Percentiles rank a stretch among this genome's conserved stretches.
Conservation (phyloP, 2,888 invertebrate genomes). For the Drosophila mettleri region DNA sequence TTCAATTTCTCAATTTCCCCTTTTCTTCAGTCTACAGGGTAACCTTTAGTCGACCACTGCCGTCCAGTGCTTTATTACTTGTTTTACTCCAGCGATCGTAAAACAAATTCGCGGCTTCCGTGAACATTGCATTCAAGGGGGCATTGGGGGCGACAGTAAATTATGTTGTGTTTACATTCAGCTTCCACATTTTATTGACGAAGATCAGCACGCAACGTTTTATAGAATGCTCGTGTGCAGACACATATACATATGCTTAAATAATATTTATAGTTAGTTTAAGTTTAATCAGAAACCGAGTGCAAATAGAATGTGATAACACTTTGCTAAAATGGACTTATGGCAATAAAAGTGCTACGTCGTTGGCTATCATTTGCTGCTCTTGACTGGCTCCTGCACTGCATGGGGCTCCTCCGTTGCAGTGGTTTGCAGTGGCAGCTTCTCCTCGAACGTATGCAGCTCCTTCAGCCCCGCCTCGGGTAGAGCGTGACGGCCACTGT, state of each 20-base stretch:
- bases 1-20: too few relatives aligned
- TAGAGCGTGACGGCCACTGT: constrained; percentile 73
- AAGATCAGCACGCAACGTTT: constrained; percentile 4
- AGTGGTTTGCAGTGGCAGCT: constrained; percentile 42
- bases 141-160: constrained; percentile 14
- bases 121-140: not conserved
- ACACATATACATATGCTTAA: not conserved
- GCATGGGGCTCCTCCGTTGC: constrained; percentile 4
- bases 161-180: constrained; percentile 22
- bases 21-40: not conserved
- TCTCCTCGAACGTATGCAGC: constrained; percentile 66
- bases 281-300: constrained; percentile 25
- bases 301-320: constrained; percentile 40
- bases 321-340: constrained; percentile 49
- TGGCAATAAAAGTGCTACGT: constrained; percentile 55
- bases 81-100: constrained; percentile 8
- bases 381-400: constrained; percentile 29
- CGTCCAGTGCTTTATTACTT: not conserved
- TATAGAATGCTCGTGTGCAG: constrained; percentile 21
- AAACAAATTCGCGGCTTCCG: constrained; percentile 24
- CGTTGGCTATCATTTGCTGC: constrained; percentile 35
- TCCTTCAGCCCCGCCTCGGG: constrained; percentile 74
- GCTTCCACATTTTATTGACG: constrained; percentile 41
- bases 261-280: constrained; percentile 31
- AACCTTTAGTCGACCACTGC: not conserved